Base-by-base conservation (phyloP, 2,797 vertebrate species). In the Zonotrichia albicollis region DNA sequence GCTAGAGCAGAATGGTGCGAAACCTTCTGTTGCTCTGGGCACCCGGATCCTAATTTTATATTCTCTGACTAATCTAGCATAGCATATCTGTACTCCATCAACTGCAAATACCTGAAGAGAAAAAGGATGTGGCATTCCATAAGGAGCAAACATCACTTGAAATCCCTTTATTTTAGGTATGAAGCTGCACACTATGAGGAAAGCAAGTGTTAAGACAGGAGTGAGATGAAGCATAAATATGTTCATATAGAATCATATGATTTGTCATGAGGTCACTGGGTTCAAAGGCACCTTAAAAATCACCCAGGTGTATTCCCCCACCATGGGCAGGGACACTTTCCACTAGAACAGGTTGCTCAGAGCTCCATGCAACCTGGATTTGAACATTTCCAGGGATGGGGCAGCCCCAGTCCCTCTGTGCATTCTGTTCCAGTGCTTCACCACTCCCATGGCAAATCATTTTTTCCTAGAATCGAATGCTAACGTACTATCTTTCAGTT, bases 251-350 rank as follows among this genome's bases (percentile, higher is more conserved):
- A 55, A 42, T 23, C 34, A 32, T 9, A 70, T 5, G 16, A 38
- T 27, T 64, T 1, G 1, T 48, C n/a, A 62, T 34, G 26, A 74
- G 11, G 21, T 50, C 0, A 0, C 23, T 43, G 30, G 18, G 17
- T 26, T 57, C 1, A 2, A 57, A 50, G 10, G 18, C 11, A 57
- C 32, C 15, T 57, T 19, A 32, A 64, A 64, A 55, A 57, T 27
- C 50, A 32, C 11, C 18, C 16, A 8, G 2, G 26, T 50, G 9
- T 17, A 46, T 3, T 21, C 11, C 15, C 15, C 6, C 13, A 14
- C 17, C 17, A 13, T 10, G 21, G 48, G 25, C 34, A 62, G 29
- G 25, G 55, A 61, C 48, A 25, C 5, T 16, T 53, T 61, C n/a
- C 48, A 40, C 29, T 17, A 34, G 16, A 61, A 11, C 6, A 42